A percentile compares a stretch with the other conserved stretches of the same genome.
Conservation (phyloP, 2,888 invertebrate genomes). For the Eudemis profundana region DNA sequence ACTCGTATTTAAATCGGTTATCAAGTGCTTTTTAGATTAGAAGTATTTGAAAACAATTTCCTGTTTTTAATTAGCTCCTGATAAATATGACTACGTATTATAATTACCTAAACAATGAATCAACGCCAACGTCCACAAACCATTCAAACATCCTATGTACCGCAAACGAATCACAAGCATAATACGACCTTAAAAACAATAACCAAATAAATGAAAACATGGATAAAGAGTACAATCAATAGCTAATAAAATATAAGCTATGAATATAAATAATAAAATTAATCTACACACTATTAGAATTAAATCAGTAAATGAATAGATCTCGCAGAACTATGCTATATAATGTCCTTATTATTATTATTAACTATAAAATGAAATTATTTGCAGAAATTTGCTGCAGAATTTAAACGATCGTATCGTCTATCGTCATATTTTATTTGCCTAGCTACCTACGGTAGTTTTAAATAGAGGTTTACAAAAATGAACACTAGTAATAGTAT, state of each 20-base stretch:
- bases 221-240: no score
- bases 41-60: neutral
- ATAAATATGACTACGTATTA: no score
- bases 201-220: no score
- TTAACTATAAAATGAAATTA: neutral
- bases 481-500: neutral
- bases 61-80: neutral
- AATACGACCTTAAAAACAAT: no score
- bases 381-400: neutral
- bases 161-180: no score
- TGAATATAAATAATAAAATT: no score
- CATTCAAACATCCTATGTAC: no score
- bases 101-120: no score
- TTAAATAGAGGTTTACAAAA: neutral
- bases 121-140: no score
- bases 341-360: neutral
- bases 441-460: neutral
- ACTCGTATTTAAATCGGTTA: neutral
- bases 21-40: neutral
- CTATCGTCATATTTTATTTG: no score
- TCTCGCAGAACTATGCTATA: neutral
- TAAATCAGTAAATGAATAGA: neutral
- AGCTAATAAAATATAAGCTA: no score
- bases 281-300: neutral
- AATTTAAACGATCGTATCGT: neutral